Base-by-base conservation (phyloP, 2,888 invertebrate genomes). In the Andricus quercusramuli region DNA sequence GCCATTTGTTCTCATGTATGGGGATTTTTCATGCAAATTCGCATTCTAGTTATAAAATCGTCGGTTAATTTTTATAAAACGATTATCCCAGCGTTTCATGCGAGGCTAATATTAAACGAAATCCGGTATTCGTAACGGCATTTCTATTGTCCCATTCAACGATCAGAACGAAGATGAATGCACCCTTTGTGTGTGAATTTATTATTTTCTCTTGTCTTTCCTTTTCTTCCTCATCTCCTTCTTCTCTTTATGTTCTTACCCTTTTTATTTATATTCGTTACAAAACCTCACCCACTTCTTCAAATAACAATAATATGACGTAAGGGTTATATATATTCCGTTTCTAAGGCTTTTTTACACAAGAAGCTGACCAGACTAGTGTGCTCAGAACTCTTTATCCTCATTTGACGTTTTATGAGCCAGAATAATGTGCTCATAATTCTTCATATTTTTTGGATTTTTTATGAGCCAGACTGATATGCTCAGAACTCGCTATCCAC, bases 21-120 rank as follows among this genome's bases (percentile, higher is more conserved):
- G 37, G 78, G 64, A 79, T 83, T 83, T 86, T 78, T 83, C 79
- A 87, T 86, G 85, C 84, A 87, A 88, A 88, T 88, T 86, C 84
- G 80, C 79, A 56, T 74, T n/a, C 70, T 29, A 51, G 29, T 82
- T 85, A 84, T 83, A 84, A 88, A 88, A 88, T 90, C 85, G 86
- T 86, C 85, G 74, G 86, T 85, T 88, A 87, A 89, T 90, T 86
- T 86, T 87, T 89, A 80, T 87, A 86, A 88, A 86, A 83, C 82
- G 83, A 88, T 90, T 86, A 88, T 82, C 79, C 80, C 70, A 79
- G 56, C 80, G 83, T 80, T 84, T 82, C 80, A 85, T 84, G 82
- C 76, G 86, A 86, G 85, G 85, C 82, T 86, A 85, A 85, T 82
- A 84, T 85, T 85, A 86, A 51, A 86, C 84, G 80, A 84, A 84